Evolutionary conservation across 2,797 vertebrate species (phyloP), one percentile per base, ranked within the genome.

Genomic region (Anolis apletophallus): DNA sequence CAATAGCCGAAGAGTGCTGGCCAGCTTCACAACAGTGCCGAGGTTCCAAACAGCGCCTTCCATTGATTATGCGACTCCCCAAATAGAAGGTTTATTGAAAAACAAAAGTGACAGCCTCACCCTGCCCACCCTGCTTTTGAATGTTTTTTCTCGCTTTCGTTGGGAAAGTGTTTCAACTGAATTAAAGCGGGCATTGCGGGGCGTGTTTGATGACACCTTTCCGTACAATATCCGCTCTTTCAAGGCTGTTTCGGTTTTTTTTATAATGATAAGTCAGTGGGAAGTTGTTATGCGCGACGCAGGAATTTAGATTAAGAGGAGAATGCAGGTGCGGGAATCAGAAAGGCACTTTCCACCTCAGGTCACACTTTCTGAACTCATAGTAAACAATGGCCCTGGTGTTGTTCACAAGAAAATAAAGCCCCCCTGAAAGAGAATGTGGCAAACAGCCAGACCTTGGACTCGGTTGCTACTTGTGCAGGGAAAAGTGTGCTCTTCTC

Each of bases 221-320:
- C 68, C 72, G 29, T 88, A 88, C 90, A 85, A 89, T 88, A 89
- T 91, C 91, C 90, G 95, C 85, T 94, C 67, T 93, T 95, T 94
- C 90, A 85, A 93, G 93, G 88, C 93, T 94, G 93, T 94, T 95
- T 93, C 93, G 93, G 93, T 40, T 40, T 92, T 94, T 95, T 95
- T 94, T 95, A 95, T 93, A 91, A 82, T 90, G 83, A 34, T 91
- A 92, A n/a, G 93, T 92, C 91, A 92, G 94, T 90, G 94, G 95
- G 93, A 92, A 91, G 93, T 92, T 94, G 94, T 96, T 93, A 94
- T 91, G 87, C 90, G 83, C 88, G 90, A 83, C 79, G 92, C 85
- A 80, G 92, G 94, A 93, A 95, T 96, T 91, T 94, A 92, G 92
- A 93, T 91, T 89, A 89, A 87, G 89, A 89, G 61, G 81, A 89